A percentile compares a stretch with the other conserved stretches of the same genome.
Conservation (phyloP, 2,113 vertebrate genomes). For the Gymnogyps californianus region DNA sequence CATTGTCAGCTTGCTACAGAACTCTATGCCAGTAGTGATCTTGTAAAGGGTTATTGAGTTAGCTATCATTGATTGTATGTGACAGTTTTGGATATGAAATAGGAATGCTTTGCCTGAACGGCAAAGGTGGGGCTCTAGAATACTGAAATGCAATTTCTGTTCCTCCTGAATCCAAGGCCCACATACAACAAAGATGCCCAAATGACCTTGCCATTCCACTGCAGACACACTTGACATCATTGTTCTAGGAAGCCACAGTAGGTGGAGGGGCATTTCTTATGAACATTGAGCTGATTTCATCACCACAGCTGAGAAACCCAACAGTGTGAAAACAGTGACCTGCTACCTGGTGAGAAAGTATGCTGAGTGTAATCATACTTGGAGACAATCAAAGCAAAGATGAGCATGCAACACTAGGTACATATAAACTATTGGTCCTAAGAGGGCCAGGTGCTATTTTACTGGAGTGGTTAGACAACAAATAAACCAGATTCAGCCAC, state of each 20-base stretch:
- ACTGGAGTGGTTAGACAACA: not conserved
- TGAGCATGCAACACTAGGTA: not conserved
- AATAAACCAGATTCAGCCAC: not conserved
- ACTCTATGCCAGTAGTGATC: not conserved
- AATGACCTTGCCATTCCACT: not conserved
- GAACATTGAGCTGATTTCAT: not conserved
- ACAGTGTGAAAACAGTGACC: not conserved
- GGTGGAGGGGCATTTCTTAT: not conserved
- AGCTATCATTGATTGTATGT: not conserved
- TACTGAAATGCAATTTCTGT: not conserved
- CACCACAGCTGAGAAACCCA: not conserved
- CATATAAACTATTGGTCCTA: not conserved
- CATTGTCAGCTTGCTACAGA: not conserved
- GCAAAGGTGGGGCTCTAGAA: not conserved
- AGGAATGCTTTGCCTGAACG: not conserved
- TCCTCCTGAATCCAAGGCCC: not conserved
- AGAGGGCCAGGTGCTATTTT: not conserved
- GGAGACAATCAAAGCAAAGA: not conserved
- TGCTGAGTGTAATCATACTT: not conserved
- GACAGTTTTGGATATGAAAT: not conserved
- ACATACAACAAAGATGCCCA: not conserved
- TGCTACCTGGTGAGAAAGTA: not conserved
- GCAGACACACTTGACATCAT: fast-evolving
- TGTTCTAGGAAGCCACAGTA: not conserved
- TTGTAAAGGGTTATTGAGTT: not conserved